Evolutionary conservation across 2,797 vertebrate species (phyloP), one percentile per base, ranked within the genome.

Genomic region (Peromyscus nudipes): DNA sequence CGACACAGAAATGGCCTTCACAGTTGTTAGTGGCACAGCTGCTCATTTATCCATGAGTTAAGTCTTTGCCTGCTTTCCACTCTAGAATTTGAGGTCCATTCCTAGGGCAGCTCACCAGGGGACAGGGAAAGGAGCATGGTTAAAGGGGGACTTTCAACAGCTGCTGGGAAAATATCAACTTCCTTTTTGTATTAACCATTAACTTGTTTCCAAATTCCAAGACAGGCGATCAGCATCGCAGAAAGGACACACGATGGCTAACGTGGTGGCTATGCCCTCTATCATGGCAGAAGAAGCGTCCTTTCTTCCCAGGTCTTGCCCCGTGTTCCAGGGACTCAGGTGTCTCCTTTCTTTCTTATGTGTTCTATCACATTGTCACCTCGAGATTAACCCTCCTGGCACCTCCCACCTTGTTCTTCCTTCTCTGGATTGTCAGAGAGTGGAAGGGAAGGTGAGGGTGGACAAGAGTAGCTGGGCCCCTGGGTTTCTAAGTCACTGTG

Each of bases 361-460:
- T 16, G 76, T 10, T 0, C 57, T 29, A 25, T 57, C 14, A 67
- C n/a, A 37, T 21, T 37, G 14, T 67, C 55, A 57, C 75, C 49
- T 84, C 62, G 4, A 27, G 29, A 37, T 14, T 34, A 55, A 73
- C 73, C 52, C 76, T 85, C 93, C 75, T 86, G 46, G 46, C 52
- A 31, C 21, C 46, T 25, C 73, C 23, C 82, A 83, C 11, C 23
- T 62, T 55, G 49, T 62, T 64, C 34, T 95, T 0, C 65, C 62
- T 94, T 93, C 57, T 96, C 40, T n/a, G 89, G 90, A 65, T 62
- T 75, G 80, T 21, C 64, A 85, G 27, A 62, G 89, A 64, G 25
- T 25, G n/a, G 25, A 86, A 65, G 9, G 29, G 49, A 95, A 71
- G 77, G 10, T 21, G 0, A 19, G 17, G 19, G 49, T 65, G 37